Evolutionary conservation across 1,140 invertebrate genomes (phyloP).

Genomic region (Catajapyx aquilonaris): DNA sequence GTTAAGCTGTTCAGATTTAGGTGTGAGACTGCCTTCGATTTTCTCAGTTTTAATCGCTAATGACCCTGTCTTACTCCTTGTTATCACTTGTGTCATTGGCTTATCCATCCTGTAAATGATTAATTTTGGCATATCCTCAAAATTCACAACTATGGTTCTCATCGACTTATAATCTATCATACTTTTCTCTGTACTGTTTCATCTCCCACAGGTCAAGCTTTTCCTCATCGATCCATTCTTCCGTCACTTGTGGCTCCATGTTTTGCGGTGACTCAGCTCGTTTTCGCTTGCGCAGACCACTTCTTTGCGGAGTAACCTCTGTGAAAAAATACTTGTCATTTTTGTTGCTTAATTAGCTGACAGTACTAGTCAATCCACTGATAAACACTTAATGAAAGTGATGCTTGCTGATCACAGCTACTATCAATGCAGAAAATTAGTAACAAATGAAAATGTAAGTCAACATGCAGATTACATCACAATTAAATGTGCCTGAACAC

Average conservation of each 20-base stretch:
- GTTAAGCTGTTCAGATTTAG: not conserved
- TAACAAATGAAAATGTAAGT: too few species aligned
- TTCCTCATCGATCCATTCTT: conserved; percentile 92
- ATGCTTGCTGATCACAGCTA: not conserved
- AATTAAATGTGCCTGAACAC: too few species aligned
- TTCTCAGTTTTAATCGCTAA: not conserved
- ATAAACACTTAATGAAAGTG: not conserved
- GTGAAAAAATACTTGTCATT: conserved; percentile 9
- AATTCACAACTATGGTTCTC: too few species aligned
- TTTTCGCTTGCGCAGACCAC: conserved; percentile 77
- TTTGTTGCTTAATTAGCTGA: conserved; percentile 5
- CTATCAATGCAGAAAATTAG: not conserved
- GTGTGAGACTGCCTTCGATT: not conserved
- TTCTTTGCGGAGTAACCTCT: conserved; percentile 85
- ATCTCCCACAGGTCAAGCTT: conserved; percentile 94
- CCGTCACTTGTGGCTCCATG: conserved; percentile 71
- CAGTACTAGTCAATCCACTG: not conserved
- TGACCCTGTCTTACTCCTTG: too few species aligned
- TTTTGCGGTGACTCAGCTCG: conserved; percentile 72
- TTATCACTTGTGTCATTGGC: too few species aligned
- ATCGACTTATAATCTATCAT: conserved; percentile 10
- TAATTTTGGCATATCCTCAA: too few species aligned
- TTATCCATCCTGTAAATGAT: too few species aligned
- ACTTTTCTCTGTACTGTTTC: conserved; percentile 79
- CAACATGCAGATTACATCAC: too few species aligned